These are phyloP conservation scores for Meda fulgida DNA, from an alignment of 2,797 vertebrate species.

Conservation along the genomic window DNA sequence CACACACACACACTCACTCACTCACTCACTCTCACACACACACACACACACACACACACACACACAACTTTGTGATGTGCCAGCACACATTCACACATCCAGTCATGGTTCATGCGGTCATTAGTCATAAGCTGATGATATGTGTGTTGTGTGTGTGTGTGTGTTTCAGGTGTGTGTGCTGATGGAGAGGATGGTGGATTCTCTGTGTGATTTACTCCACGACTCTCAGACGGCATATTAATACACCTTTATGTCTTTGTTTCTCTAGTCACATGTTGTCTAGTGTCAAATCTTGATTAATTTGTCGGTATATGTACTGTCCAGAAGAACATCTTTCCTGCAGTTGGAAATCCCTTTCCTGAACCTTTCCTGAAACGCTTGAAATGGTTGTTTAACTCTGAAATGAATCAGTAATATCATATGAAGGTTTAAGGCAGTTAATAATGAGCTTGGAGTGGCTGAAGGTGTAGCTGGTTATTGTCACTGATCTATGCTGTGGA, in stretches of 20 bases:
- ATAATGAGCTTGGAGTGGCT: neutral
- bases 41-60: no score
- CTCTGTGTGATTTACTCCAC: slow-evolving; percentile 45
- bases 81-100: slow-evolving; percentile 3
- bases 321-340: neutral
- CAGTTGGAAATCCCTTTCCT: no score
- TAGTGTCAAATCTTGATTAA: neutral
- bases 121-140: slow-evolving; percentile 7
- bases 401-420: neutral
- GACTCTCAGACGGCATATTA: neutral
- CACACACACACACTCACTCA: neutral
- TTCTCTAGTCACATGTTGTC: neutral
- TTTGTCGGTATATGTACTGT: neutral
- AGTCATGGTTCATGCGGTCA: neutral
- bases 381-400: neutral
- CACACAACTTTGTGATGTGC: neutral
- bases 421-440: no score
- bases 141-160: slow-evolving; percentile 2
- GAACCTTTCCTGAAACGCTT: neutral
- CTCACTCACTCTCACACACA: no score
- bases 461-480: neutral
- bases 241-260: neutral
- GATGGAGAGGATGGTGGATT: slow-evolving; percentile 46
- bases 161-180: slow-evolving; percentile 50
- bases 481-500: neutral